These are phyloP conservation scores for Halocaridina rubra DNA, from an alignment of 2,888 invertebrate genomes.

Conservation along the genomic window DNA sequence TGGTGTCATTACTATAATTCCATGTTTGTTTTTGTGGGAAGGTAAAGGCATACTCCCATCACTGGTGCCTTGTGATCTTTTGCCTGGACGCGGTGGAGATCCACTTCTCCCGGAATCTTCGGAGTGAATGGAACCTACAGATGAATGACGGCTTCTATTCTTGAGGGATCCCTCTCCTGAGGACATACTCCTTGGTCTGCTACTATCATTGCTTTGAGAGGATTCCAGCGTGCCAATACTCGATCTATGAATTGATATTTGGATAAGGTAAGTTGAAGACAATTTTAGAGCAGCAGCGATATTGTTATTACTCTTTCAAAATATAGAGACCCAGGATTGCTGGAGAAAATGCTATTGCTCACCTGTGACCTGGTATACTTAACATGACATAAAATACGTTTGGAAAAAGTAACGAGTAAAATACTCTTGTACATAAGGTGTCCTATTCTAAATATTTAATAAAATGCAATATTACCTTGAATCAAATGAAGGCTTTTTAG, in stretches of 20 bases:
- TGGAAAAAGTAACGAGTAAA: too few species aligned
- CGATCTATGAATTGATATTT: too few species aligned
- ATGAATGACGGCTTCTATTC: not conserved
- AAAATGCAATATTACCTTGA: too few species aligned
- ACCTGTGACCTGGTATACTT: too few species aligned
- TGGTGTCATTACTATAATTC: not conserved
- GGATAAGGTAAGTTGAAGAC: too few species aligned
- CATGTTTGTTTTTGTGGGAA: not conserved
- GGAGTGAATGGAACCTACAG: constrained; percentile 19
- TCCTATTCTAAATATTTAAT: too few species aligned
- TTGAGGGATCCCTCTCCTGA: not conserved
- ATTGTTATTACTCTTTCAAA: not conserved
- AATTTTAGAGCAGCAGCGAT: too few species aligned
- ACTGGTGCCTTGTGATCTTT: not conserved
- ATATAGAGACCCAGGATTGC: not conserved
- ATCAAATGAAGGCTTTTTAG: constrained; percentile 41
- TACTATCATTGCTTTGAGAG: constrained; percentile 19
- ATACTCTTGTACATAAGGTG: too few species aligned
- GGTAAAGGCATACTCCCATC: not conserved
- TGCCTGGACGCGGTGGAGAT: constrained; percentile 6
- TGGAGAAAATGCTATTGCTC: too few species aligned
- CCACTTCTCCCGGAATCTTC: constrained; percentile 43
- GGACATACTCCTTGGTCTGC: constrained; percentile 19
- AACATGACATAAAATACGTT: not conserved
- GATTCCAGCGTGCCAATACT: constrained; percentile 46